Evolutionary conservation across 2,888 invertebrate genomes (phyloP), one percentile per base, ranked within the genome.

Genomic region (Rhogogaster chlorosoma): DNA sequence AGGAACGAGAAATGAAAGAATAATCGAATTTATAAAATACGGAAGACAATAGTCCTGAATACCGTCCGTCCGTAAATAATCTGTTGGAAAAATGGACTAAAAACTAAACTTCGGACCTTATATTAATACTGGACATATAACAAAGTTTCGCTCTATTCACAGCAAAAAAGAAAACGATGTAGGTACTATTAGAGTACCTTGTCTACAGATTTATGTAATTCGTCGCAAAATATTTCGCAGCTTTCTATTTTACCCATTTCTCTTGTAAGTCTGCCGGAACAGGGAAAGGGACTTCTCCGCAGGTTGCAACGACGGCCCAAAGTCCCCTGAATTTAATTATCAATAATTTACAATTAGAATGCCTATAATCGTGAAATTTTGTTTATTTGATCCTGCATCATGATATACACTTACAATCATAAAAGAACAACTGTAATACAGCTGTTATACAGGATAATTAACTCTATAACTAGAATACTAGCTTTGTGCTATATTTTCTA

Each of bases 191-290:
- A 26, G 26, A 61, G 26, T 22, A 61, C 9, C 1, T 42, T 73
- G 42, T n/a, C 73, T 26, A 12, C 18, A 22, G 22, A 42, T 73
- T 42, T 10, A 73, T 73, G 22, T 73, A 38, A 73, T 42, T 67
- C 10, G 18, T 70, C 18, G 36, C 36, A 70, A 32, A 32, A 32
- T n/a, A 32, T 32, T 70, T 38, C 36, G 70, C 42, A 38, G 73
- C 73, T 42, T 73, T 73, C 38, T 73, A 73, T 42, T 73, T n/a
- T 42, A 73, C 42, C 26, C 38, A 42, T 73, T 73, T 42, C 73
- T 9, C 73, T 71, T 18, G 12, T 6, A 15, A 71, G 38, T n/a
- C 71, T 71, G 67, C 67, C 38, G 12, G 38, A 71, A 22, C 38
- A 26, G 26, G 70, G 6, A 18, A 7, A 26, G 42, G 42, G 73